Evolutionary conservation across 2,888 invertebrate species (phyloP), one percentile per base, ranked within the genome.

Genomic region (Amiota communis): DNA sequence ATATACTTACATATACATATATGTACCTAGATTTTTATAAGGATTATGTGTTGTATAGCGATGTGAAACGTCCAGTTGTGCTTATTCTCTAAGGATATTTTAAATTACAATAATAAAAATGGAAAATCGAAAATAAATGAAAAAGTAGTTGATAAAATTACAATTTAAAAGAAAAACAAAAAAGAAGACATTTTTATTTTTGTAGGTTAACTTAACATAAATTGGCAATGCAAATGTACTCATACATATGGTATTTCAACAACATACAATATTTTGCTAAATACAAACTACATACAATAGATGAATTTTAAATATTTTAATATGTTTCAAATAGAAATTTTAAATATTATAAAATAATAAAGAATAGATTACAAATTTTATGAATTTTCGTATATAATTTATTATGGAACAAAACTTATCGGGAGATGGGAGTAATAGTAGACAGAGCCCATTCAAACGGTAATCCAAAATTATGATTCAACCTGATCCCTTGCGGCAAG

Each of bases 31-130:
- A 20, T 73, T 73, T 79, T 81, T 64, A 23, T 73, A 75, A 73
- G 71, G 72, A 71, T 77, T 77, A 76, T 79, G 11, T 78, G 36
- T 76, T 79, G 11, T 78, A 13, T 23, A 53, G 36, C 46, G 46
- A 17, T 36, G 20, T 48, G 36, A 49, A 61, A 61, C 70, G 70
- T 70, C 70, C 59, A 61, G 70, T 46, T 59, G 70, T 61, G 59
- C 61, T 51, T 68, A 51, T 17, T 15, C 20, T n/a, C 51, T 23
- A 51, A 68, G 51, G 23, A 20, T 23, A 23, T 53, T 51, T 68
- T 53, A 53, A 68, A 13, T 13, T 53, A 68, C 15, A 20, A 59
- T 23, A 51, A 49, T 20, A n/a, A 1, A 68, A 68, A 17, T 51
- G 12, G 51, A 51, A 53, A 68, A 23, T 67, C 11, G 8, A 10